Evolutionary conservation across 2,888 invertebrate genomes (phyloP).

Genomic region (Andricus curvator): DNA sequence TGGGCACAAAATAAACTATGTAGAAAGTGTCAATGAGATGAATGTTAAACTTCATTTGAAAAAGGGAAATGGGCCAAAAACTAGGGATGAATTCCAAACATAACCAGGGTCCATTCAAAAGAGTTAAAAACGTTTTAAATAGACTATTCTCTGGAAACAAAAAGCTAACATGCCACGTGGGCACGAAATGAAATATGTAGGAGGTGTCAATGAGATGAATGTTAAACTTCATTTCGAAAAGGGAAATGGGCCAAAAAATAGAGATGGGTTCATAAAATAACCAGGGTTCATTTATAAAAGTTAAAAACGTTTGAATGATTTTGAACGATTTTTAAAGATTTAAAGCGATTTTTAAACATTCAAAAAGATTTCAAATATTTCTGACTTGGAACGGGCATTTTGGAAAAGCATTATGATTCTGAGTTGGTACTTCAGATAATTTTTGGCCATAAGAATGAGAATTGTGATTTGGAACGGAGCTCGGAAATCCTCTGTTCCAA

Average conservation of each 20-base stretch:
- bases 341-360: no score
- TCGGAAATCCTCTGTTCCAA: no score
- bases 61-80: constrained; percentile 5
- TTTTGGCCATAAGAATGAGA: no score
- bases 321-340: no score
- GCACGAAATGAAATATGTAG: constrained; percentile 1
- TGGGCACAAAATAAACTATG: constrained; percentile 4
- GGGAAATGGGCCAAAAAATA: constrained; percentile 1
- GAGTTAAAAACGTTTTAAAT: no score
- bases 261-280: background rate
- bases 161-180: background rate
- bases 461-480: no score
- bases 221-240: constrained; percentile 1
- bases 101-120: background rate
- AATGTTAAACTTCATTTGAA: constrained; percentile 1
- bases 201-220: background rate
- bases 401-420: no score
- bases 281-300: no score
- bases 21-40: background rate
- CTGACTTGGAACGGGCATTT: no score
- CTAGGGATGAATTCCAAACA: background rate
- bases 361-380: no score
- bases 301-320: no score
- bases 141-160: constrained; percentile 28
- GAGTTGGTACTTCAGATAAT: no score